These are phyloP conservation scores for Athalia circularis DNA, from an alignment of 2,888 invertebrate genomes.

Conservation along the genomic window DNA sequence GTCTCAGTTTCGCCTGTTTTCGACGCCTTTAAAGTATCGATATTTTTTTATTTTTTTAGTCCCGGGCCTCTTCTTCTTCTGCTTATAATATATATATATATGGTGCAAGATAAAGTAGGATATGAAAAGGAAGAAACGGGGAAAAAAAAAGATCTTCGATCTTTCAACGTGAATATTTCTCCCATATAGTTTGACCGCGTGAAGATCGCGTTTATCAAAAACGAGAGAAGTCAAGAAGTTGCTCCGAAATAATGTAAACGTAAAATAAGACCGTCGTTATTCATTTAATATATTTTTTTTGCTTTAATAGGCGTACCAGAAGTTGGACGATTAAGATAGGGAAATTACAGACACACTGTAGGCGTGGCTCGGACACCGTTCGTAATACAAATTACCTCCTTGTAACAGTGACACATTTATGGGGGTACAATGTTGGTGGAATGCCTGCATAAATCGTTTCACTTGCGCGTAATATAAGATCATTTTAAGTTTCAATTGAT, in stretches of 20 bases:
- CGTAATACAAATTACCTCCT: slow-evolving; percentile 44
- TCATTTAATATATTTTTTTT: no score
- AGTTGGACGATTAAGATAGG: no score
- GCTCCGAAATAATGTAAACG: no score
- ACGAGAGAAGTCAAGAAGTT: no score
- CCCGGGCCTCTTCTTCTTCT: background rate
- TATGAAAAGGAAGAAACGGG: no score
- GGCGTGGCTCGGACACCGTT: slow-evolving; percentile 3
- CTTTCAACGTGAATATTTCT: no score
- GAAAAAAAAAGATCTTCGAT: no score
- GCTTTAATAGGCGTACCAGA: no score
- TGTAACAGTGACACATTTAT: slow-evolving; percentile 46
- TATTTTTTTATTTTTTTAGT: background rate
- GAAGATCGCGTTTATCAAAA: no score
- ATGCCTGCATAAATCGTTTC: background rate
- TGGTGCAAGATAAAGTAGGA: background rate
- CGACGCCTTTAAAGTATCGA: background rate
- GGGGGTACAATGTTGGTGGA: background rate
- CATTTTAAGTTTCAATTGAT: slow-evolving; percentile 29
- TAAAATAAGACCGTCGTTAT: no score
- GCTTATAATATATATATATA: background rate
- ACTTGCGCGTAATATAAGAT: background rate
- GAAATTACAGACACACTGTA: no score
- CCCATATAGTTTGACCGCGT: no score
- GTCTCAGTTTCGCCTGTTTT: slow-evolving; percentile 53